Conservation (phyloP, 2,113 vertebrate species). For the Cyprinodon brontotheroides region DNA sequence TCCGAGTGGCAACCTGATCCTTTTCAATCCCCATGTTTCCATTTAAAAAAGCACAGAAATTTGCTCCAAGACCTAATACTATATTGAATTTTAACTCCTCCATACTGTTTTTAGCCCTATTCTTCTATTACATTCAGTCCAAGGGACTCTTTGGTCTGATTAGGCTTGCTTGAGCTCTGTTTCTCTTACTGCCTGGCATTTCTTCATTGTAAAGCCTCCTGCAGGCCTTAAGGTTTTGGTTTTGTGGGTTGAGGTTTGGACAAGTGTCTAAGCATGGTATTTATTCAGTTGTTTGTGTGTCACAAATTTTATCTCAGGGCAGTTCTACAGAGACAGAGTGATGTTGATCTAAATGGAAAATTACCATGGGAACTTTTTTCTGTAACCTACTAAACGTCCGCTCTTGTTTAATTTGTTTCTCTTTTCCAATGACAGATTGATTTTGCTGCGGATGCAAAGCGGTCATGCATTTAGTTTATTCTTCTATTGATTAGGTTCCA, state of each 20-base stretch:
- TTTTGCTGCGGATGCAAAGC: conserved; percentile 15
- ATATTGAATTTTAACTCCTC: conserved; percentile 41
- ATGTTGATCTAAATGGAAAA: conserved; percentile 5
- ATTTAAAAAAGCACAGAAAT: conserved; percentile 39
- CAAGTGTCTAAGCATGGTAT: conserved; percentile 1
- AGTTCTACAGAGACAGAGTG: background rate
- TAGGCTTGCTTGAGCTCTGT: conserved; percentile 38
- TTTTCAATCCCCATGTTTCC: conserved; percentile 23
- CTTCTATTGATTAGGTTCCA: conserved; percentile 44
- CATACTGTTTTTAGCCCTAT: conserved; percentile 10
- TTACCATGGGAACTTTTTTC: conserved; percentile 29
- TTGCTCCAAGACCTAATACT: conserved; percentile 27
- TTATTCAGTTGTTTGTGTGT: conserved; percentile 22
- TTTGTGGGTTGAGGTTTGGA: conserved; percentile 42
- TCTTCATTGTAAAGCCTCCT: conserved; percentile 20
- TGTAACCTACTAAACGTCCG: conserved; percentile 24
- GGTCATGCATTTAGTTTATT: conserved; percentile 46
- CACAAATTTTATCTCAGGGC: conserved; percentile 1
- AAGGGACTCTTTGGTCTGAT: conserved; percentile 23
- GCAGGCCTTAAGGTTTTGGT: conserved; percentile 18
- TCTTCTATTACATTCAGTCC: conserved; percentile 30
- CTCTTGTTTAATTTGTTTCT: conserved; percentile 22
- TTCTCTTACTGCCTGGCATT: conserved; percentile 32
- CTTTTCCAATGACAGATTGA: conserved; percentile 32
- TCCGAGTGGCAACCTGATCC: conserved; percentile 66